Conservation (phyloP, 1,140 invertebrate genomes). For the Linepithema humile region DNA sequence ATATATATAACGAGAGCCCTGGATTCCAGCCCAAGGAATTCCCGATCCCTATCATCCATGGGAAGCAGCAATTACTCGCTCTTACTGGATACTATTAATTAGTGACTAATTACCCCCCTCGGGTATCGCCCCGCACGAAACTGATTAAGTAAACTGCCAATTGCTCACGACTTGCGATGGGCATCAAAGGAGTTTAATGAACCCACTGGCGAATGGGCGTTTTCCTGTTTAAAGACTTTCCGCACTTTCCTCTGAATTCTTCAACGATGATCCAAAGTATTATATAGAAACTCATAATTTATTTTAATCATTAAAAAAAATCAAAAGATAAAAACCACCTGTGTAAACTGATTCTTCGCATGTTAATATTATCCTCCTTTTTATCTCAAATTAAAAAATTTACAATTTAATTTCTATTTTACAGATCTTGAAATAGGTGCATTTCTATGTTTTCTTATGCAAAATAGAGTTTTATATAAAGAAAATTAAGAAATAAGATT, state of each 20-base stretch:
- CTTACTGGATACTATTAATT: conserved; percentile 60
- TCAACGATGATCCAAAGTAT: not conserved
- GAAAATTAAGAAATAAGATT: too few relatives aligned
- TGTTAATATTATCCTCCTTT: not conserved
- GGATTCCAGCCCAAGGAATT: conserved; percentile 49
- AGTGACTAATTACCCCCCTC: conserved; percentile 60
- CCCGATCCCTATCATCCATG: conserved; percentile 61
- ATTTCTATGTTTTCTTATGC: not conserved
- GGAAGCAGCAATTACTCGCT: conserved; percentile 49
- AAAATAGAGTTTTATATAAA: not conserved
- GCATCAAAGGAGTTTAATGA: conserved; percentile 45
- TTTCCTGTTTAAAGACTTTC: not conserved
- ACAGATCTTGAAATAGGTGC: not conserved
- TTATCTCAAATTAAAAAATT: not conserved
- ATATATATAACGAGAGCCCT: conserved; percentile 24
- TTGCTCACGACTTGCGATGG: conserved; percentile 21
- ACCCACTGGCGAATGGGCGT: not conserved
- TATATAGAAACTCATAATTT: too few relatives aligned
- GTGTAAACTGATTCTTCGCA: not conserved
- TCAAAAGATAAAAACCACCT: not conserved
- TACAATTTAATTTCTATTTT: not conserved
- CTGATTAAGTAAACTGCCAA: conserved; percentile 50
- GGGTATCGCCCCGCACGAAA: conserved; percentile 3
- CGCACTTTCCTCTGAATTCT: conserved; percentile 12
- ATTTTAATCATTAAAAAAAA: not conserved